phyloP scores from a whole-genome alignment of 2,113 vertebrate genomes.

The Sander lucioperca region DNA sequence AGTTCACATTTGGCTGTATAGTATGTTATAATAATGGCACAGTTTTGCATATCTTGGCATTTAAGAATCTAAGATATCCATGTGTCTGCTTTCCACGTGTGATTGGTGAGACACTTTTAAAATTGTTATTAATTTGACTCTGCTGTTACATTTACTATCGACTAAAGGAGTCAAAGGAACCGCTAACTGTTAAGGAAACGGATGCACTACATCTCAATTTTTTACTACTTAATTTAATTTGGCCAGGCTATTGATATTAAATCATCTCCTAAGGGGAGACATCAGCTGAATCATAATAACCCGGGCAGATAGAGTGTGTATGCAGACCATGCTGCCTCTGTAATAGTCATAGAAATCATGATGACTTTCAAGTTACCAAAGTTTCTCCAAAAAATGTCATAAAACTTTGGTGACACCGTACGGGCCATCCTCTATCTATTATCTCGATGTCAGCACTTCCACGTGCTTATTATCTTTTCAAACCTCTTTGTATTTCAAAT shows the following conservation, averaged over 20 bases:
- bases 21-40: background rate
- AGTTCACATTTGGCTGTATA: background rate
- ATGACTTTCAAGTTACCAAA: constrained; percentile 36
- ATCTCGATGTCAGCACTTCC: constrained; percentile 59
- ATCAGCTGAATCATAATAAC: background rate
- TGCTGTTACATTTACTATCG: background rate
- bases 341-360: background rate
- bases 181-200: background rate
- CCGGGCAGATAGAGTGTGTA: background rate
- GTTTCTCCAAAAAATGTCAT: constrained; percentile 21
- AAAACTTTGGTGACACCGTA: constrained; percentile 45
- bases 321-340: constrained; percentile 1
- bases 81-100: too few species aligned
- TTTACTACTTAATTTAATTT: too few species aligned
- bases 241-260: background rate
- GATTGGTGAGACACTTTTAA: background rate
- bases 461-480: constrained; percentile 51
- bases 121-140: background rate
- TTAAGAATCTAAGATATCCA: background rate
- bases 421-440: constrained; percentile 31
- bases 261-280: background rate
- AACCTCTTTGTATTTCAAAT: constrained; percentile 65
- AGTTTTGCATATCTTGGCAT: background rate
- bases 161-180: background rate
- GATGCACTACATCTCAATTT: background rate